phyloP scores from a whole-genome alignment of 1,140 invertebrate species.

The Heliconius hermathena region DNA sequence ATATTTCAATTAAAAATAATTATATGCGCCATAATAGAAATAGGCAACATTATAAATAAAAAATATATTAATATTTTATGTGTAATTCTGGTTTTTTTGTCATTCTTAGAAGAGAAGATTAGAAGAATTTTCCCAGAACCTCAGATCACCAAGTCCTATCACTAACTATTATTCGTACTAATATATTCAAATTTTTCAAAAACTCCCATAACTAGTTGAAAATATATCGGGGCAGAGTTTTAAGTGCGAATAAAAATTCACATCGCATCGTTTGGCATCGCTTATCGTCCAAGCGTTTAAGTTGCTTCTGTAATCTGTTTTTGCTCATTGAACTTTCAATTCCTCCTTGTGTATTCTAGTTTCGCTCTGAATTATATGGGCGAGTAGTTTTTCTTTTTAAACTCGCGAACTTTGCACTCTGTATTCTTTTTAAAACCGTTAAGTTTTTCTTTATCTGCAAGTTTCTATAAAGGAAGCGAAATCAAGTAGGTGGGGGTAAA shows the following conservation, averaged over 20 bases:
- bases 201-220: slow-evolving; percentile 19
- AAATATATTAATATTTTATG: too few species aligned
- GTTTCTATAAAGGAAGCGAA: slow-evolving; percentile 40
- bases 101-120: too few species aligned
- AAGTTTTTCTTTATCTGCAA: slow-evolving; percentile 43
- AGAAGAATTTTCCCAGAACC: not conserved
- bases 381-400: slow-evolving; percentile 40
- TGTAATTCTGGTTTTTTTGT: too few species aligned
- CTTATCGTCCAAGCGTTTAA: slow-evolving; percentile 33
- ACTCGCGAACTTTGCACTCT: slow-evolving; percentile 36
- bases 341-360: slow-evolving; percentile 36
- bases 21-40: too few species aligned
- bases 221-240: slow-evolving; percentile 25
- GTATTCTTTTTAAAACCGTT: slow-evolving; percentile 42
- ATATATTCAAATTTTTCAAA: slow-evolving; percentile 22
- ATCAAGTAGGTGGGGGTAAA: slow-evolving; percentile 32
- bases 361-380: slow-evolving; percentile 40
- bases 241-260: slow-evolving; percentile 31
- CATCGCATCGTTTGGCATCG: slow-evolving; percentile 32
- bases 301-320: slow-evolving; percentile 39
- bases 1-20: too few species aligned
- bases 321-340: slow-evolving; percentile 44
- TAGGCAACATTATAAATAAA: too few species aligned
- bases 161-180: not conserved
- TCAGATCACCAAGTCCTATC: not conserved